A percentile compares a stretch with the other conserved stretches of the same genome.
These are phyloP conservation scores for Morelia viridis DNA, from an alignment of 2,797 vertebrate species.

Conservation along the genomic window DNA sequence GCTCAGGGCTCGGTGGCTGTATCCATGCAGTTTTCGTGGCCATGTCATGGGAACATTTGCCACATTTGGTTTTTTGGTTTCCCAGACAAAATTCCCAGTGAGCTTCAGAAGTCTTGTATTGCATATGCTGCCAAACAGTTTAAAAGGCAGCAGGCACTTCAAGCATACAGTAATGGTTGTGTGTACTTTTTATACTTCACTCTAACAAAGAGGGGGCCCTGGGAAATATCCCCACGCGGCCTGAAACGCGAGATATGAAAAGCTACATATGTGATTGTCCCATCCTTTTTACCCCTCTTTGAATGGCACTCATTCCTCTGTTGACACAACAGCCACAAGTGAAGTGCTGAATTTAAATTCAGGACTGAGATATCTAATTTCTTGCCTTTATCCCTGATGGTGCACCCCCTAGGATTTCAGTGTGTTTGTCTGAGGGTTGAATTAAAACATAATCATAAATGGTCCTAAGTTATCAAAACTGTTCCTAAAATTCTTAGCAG, in stretches of 20 bases:
- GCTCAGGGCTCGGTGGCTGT: not conserved
- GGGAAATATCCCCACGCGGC: not conserved
- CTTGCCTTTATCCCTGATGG: not conserved
- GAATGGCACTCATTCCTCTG: not conserved
- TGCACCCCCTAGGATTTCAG: not conserved
- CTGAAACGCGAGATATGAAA: not conserved
- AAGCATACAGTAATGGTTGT: not conserved
- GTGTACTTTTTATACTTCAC: not conserved
- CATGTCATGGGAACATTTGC: not conserved
- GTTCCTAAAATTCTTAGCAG: constrained; percentile 52
- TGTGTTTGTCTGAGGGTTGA: not conserved
- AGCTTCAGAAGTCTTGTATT: not conserved
- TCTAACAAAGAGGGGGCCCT: not conserved
- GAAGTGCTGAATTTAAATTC: not conserved
- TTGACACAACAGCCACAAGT: not conserved
- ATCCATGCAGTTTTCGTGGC: not conserved
- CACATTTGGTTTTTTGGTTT: not conserved
- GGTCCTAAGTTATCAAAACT: constrained; percentile 31
- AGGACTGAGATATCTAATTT: not conserved
- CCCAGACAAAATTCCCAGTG: not conserved
- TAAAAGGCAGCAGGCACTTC: not conserved
- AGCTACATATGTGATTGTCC: not conserved
- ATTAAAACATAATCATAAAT: constrained; percentile 27
- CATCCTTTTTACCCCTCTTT: not conserved
- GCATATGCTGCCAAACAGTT: not conserved